Base-by-base conservation (phyloP, 2,797 vertebrate genomes). In the Darevskia nairensis region DNA sequence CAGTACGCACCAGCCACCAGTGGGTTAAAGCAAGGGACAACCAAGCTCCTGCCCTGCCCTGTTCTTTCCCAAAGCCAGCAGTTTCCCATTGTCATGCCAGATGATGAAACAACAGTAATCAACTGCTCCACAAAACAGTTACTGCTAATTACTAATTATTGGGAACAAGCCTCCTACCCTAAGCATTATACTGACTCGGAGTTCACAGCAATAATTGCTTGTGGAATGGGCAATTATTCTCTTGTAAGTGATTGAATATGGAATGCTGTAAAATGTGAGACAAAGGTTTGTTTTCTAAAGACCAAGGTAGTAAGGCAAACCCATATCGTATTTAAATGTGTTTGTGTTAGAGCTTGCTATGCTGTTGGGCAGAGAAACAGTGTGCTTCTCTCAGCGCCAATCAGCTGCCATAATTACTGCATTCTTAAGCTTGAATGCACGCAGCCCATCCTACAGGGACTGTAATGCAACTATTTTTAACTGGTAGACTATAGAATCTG, bases 101-200 rank as follows among this genome's bases (percentile, higher is more conserved):
- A 87, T 93, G 92, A 95, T 90, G 93, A 90, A 94, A 95, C 90
- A 94, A 95, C 86, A 90, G 93, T 93, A 96, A 95, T 96, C 94
- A 95, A 92, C 90, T 95, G 92, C 92, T 92, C 82, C 91, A 94
- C 93, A 92, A 95, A 95, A 94, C 92, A 91, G 90, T 94, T 93
- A 90, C 89, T 85, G 90, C 91, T 94, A 95, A 94, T 94, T 94
- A 94, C 90, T 94, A 93, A 91, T 94, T 95, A 95, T 93, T 93
- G 90, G 93, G 89, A 95, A 91, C 89, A 91, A 89, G 85, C 91
- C 92, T 94, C 81, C 93, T 86, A 91, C 74, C 4, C 0, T 92
- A 82, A 93, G 71, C 87, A 74, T 87, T 59, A 23, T 2, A 35
- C 92, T 78, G 91, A 78, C 64, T 92, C 91, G 50, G 78, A 89